A percentile compares a stretch with the other conserved stretches of the same genome.
Conservation (phyloP, 1,140 invertebrate genomes). For the Radopholus similis region DNA sequence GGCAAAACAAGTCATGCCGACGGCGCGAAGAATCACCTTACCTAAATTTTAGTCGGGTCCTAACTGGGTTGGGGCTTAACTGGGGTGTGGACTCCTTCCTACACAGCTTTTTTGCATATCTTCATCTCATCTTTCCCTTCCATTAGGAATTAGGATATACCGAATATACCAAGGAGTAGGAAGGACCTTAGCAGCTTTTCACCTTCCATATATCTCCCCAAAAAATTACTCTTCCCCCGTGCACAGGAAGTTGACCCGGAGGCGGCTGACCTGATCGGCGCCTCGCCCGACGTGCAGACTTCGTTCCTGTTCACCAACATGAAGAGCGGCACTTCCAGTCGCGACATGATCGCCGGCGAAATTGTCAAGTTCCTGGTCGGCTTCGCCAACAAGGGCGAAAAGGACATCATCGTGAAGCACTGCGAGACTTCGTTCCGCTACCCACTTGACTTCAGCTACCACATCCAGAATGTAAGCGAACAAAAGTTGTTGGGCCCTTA, state of each 20-base stretch:
- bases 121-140: too few relatives aligned
- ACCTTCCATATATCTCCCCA: background rate
- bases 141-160: too few relatives aligned
- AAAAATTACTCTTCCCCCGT: background rate
- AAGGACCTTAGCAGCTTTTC: constrained; percentile 15
- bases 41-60: too few relatives aligned
- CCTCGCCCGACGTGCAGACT: constrained; percentile 77
- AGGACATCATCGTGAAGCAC: constrained; percentile 82
- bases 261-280: constrained; percentile 17
- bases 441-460: constrained; percentile 94
- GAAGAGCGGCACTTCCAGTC: constrained; percentile 61
- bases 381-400: constrained; percentile 85
- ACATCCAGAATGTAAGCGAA: constrained; percentile 82
- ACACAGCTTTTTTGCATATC: too few relatives aligned
- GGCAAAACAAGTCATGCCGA: too few relatives aligned
- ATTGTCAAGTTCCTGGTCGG: constrained; percentile 91
- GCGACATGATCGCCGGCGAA: constrained; percentile 78
- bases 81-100: too few relatives aligned
- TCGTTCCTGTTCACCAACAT: constrained; percentile 76
- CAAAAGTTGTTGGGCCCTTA: background rate
- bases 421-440: constrained; percentile 96
- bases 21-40: too few relatives aligned
- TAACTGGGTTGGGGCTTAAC: too few relatives aligned
- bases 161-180: too few relatives aligned
- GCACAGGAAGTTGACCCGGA: constrained; percentile 10